Conservation (phyloP, 2,797 vertebrate species). For the Notoglanidium macrostoma region DNA sequence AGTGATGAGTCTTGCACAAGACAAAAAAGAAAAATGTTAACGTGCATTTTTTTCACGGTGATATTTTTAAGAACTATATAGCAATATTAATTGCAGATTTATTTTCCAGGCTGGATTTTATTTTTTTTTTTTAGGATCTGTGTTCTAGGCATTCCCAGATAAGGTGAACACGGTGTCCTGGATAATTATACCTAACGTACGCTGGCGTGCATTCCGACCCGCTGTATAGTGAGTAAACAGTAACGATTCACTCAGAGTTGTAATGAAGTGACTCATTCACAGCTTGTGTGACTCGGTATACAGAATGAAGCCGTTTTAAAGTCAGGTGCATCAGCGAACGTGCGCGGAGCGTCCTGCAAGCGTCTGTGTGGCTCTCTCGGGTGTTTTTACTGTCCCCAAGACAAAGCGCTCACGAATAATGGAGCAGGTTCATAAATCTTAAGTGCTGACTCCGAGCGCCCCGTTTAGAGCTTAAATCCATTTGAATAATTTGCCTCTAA, state of each 20-base stretch:
- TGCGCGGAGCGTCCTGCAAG: neutral
- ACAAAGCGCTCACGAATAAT: conserved; percentile 57
- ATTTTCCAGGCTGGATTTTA: neutral
- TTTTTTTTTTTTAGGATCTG: neutral
- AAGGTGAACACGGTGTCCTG: neutral
- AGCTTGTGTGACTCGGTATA: conserved; percentile 9
- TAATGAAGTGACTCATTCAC: neutral
- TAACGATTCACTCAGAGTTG: neutral
- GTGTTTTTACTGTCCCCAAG: conserved; percentile 28
- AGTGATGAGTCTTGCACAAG: neutral
- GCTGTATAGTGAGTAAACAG: neutral
- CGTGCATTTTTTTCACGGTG: neutral
- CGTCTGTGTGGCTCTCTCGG: neutral
- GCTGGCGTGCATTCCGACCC: neutral
- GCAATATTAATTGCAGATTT: neutral
- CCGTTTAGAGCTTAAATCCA: conserved; percentile 52
- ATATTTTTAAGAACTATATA: neutral
- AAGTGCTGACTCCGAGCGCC: conserved; percentile 44
- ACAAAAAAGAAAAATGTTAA: neutral
- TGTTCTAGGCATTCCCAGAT: neutral
- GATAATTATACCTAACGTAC: too few relatives aligned
- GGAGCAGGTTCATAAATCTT: conserved; percentile 60
- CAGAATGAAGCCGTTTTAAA: conserved; percentile 15
- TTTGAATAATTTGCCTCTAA: conserved; percentile 62
- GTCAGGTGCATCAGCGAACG: conserved; percentile 16